phyloP scores from a whole-genome alignment of 1,140 invertebrate species.

The Heliothis subflexa region DNA sequence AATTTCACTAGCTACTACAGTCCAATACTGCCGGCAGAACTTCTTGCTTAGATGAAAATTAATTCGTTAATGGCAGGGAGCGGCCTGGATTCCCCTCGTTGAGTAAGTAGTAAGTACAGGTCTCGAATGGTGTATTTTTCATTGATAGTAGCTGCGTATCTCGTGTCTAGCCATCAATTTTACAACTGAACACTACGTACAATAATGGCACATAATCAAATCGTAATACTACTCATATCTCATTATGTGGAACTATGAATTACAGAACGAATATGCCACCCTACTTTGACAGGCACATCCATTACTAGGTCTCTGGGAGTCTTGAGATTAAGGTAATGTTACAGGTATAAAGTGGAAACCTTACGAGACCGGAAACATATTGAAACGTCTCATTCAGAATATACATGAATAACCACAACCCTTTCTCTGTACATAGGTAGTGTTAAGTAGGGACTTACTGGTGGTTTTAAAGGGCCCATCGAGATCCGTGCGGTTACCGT shows the following conservation, averaged over 20 bases:
- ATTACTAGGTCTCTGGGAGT: slow-evolving; percentile 8
- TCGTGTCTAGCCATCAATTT: slow-evolving; percentile 40
- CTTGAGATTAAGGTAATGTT: slow-evolving; percentile 22
- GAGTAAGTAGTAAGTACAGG: slow-evolving; percentile 26
- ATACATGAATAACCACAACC: slow-evolving; percentile 32
- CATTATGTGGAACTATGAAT: slow-evolving; percentile 22
- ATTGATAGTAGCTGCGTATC: slow-evolving; percentile 41
- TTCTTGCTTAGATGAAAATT: slow-evolving; percentile 40
- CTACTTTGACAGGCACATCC: slow-evolving; percentile 9
- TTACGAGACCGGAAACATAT: slow-evolving; percentile 35
- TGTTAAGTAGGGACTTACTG: slow-evolving; percentile 43
- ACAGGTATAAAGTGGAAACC: slow-evolving; percentile 37
- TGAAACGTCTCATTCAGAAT: background rate
- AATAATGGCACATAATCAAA: slow-evolving; percentile 39
- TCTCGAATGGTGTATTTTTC: slow-evolving; percentile 38
- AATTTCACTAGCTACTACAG: slow-evolving; percentile 58
- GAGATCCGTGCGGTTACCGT: slow-evolving; percentile 72
- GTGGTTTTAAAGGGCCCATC: slow-evolving; percentile 66
- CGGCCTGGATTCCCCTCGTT: slow-evolving; percentile 18
- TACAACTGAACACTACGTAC: slow-evolving; percentile 30
- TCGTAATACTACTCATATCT: slow-evolving; percentile 32
- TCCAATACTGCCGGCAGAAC: slow-evolving; percentile 19
- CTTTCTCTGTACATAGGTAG: slow-evolving; percentile 20
- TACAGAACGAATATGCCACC: slow-evolving; percentile 31
- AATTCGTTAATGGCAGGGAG: slow-evolving; percentile 45